These are phyloP conservation scores for Eurytoma californica DNA, from an alignment of 2,888 invertebrate genomes.

Conservation along the genomic window DNA sequence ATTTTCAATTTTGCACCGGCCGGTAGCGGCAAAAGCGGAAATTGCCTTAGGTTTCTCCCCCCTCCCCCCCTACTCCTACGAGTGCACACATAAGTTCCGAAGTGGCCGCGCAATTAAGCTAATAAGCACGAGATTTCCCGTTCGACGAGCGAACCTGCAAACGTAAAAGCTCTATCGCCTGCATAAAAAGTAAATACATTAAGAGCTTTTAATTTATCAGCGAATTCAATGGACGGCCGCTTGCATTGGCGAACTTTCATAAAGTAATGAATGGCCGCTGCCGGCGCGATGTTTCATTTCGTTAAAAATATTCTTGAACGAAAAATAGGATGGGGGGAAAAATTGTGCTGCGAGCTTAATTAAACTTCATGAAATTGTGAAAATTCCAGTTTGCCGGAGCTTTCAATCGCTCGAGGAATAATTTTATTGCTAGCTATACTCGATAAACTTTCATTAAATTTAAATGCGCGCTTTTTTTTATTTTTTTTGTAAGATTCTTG, in stretches of 20 bases:
- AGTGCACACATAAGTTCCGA: background rate
- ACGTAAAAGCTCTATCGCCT: background rate
- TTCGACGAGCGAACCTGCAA: background rate
- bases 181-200: background rate
- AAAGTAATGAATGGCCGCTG: slow-evolving; percentile 6
- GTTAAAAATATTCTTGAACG: slow-evolving; percentile 28
- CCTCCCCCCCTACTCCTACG: too few relatives aligned
- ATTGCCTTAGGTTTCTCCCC: slow-evolving; percentile 15
- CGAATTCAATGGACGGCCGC: background rate
- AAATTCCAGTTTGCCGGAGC: background rate
- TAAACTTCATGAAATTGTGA: slow-evolving; percentile 39
- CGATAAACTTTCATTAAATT: too few relatives aligned
- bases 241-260: background rate
- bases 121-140: slow-evolving; percentile 26
- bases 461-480: too few relatives aligned
- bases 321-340: background rate
- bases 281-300: slow-evolving; percentile 25
- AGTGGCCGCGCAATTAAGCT: slow-evolving; percentile 21
- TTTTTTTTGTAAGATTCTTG: too few relatives aligned
- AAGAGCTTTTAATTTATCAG: slow-evolving; percentile 7
- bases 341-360: too few relatives aligned
- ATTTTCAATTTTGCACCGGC: slow-evolving; percentile 22
- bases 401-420: too few relatives aligned
- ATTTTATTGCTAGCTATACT: too few relatives aligned
- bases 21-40: background rate